phyloP scores from a whole-genome alignment of 2,113 vertebrate species.

The Vulpes ferrilata region DNA sequence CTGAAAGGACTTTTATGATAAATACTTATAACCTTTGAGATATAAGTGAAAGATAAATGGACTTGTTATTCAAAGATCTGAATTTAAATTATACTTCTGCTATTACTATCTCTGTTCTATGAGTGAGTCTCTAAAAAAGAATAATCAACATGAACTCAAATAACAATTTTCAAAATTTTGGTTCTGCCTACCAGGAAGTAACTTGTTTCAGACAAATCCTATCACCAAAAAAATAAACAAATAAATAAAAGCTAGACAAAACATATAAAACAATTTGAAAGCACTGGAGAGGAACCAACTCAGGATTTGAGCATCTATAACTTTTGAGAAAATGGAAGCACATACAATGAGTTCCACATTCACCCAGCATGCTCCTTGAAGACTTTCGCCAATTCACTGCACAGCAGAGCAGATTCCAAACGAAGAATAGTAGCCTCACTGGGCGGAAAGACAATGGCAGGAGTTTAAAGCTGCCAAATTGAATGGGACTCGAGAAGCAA shows the following conservation, averaged over 20 bases:
- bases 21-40: not conserved
- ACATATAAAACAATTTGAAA: conserved; percentile 1
- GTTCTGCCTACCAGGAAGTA: not conserved
- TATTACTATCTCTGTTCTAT: not conserved
- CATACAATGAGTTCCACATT: not conserved
- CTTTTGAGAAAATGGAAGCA: not conserved
- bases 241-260: not conserved
- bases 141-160: not conserved
- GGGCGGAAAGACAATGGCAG: not conserved
- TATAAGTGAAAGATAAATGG: not conserved
- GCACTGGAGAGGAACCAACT: not conserved
- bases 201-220: not conserved
- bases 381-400: not conserved
- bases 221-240: not conserved
- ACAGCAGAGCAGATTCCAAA: not conserved
- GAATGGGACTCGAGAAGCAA: not conserved
- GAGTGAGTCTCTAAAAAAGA: not conserved
- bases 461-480: not conserved
- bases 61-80: not conserved
- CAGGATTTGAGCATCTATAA: not conserved
- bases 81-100: not conserved
- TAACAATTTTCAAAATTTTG: conserved; percentile 25
- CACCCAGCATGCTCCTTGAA: not conserved
- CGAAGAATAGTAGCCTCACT: not conserved
- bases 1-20: not conserved